Conservation (phyloP, 2,113 vertebrate species). For the Onychostoma macrolepis region DNA sequence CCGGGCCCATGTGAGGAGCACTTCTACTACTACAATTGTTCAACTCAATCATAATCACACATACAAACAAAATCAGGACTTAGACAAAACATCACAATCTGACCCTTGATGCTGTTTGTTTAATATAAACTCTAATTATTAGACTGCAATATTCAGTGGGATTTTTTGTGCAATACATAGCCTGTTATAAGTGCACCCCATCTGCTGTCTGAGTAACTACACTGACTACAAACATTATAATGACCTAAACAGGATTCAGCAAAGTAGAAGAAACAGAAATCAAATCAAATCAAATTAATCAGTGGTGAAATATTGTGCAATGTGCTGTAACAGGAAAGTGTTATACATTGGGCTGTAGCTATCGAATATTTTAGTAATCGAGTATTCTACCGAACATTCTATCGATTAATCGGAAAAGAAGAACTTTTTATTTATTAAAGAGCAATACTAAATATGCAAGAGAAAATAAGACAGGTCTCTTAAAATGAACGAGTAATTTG, state of each 20-base stretch:
- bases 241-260: not conserved
- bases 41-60: not conserved
- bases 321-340: not conserved
- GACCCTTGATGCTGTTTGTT: not conserved
- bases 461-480: too few relatives aligned
- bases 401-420: too few relatives aligned
- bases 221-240: not conserved
- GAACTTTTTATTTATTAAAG: too few relatives aligned
- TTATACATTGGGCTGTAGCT: too few relatives aligned
- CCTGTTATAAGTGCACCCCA: too few relatives aligned
- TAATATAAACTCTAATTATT: not conserved
- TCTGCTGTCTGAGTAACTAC: not conserved
- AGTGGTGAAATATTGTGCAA: not conserved
- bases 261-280: not conserved
- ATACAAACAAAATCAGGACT: too few relatives aligned
- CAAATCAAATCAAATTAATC: too few relatives aligned
- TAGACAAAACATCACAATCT: not conserved
- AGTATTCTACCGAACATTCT: too few relatives aligned
- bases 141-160: not conserved
- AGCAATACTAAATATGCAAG: too few relatives aligned
- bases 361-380: too few relatives aligned
- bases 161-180: not conserved
- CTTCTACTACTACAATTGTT: not conserved
- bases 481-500: too few relatives aligned
- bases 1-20: not conserved